Percentiles rank a stretch among this genome's conserved stretches.
Conservation (phyloP, 1,140 invertebrate species). For the Patella vulgata region DNA sequence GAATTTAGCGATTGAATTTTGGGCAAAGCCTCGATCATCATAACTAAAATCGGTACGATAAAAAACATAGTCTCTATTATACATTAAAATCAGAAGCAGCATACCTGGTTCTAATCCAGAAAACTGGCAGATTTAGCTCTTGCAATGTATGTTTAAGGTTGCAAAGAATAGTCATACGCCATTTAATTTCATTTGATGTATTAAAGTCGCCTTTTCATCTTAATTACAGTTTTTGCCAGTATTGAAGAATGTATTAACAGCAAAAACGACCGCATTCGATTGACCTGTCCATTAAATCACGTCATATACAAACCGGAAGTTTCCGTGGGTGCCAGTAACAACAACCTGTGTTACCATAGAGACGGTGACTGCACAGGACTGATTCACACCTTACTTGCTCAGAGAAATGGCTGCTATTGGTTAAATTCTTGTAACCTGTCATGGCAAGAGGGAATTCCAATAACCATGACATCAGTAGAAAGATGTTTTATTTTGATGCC, state of each 20-base stretch:
- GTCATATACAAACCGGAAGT: slow-evolving; percentile 25
- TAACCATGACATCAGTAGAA: not conserved
- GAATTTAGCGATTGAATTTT: no score
- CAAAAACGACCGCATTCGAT: slow-evolving; percentile 6
- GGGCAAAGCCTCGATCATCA: no score
- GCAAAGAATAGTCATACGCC: no score
- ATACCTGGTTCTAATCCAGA: no score
- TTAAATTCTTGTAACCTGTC: slow-evolving; percentile 4
- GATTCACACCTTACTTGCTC: slow-evolving; percentile 13
- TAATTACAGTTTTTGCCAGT: slow-evolving; percentile 6
- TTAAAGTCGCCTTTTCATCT: no score
- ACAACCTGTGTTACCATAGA: not conserved
- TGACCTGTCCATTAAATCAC: slow-evolving; percentile 12
- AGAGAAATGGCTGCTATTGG: slow-evolving; percentile 18
- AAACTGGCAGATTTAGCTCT: no score
- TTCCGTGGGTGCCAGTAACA: slow-evolving; percentile 2
- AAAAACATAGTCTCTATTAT: no score
- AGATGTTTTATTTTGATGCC: not conserved
- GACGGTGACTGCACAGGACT: slow-evolving; percentile 9
- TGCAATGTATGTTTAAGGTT: no score
- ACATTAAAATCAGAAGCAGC: no score
- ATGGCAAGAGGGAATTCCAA: slow-evolving; percentile 10
- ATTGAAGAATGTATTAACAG: slow-evolving; percentile 16
- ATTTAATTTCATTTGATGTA: no score
- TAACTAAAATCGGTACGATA: no score